Evolutionary conservation across 1,140 invertebrate genomes (phyloP).

Genomic region (Orius insidiosus): DNA sequence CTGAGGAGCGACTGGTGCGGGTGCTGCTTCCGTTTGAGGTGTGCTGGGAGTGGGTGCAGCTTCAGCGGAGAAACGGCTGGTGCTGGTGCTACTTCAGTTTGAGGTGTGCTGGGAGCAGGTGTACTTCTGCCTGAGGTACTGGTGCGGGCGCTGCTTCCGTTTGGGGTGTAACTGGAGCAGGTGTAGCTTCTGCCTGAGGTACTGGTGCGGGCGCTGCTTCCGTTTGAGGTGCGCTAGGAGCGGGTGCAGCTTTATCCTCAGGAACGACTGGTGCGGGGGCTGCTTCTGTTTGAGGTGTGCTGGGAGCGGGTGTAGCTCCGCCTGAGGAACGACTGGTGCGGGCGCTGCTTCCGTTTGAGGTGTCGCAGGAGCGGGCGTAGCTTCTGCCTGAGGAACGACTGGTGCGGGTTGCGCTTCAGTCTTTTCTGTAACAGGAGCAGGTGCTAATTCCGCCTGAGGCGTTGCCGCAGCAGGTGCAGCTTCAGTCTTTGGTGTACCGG

Average conservation of each 20-base stretch:
- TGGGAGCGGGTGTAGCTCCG: too few species aligned
- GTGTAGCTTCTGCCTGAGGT: constrained; percentile 14
- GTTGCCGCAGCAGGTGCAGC: constrained; percentile 8
- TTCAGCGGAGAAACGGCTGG: constrained; percentile 17
- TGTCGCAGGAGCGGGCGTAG: too few species aligned
- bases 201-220: constrained; percentile 16
- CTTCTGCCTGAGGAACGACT: too few species aligned
- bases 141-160: constrained; percentile 12
- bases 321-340: too few species aligned
- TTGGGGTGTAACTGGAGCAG: constrained; percentile 17
- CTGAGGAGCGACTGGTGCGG: too few species aligned
- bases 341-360: too few species aligned
- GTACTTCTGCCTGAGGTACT: constrained; percentile 18
- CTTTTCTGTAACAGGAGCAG: too few species aligned
- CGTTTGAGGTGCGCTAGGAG: constrained; percentile 13
- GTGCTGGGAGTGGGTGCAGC: constrained; percentile 26
- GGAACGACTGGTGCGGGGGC: constrained; percentile 15
- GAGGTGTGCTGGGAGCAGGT: constrained; percentile 16
- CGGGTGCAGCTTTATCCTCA: constrained; percentile 16
- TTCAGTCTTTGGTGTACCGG: constrained; percentile 4
- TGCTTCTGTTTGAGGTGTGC: too few species aligned
- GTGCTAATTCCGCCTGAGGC: constrained; percentile 5
- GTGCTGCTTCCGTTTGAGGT: constrained; percentile 29
- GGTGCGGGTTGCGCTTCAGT: constrained; percentile 6
- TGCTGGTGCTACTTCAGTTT: constrained; percentile 16